Evolutionary conservation across 1,140 invertebrate species (phyloP), one percentile per base, ranked within the genome.

Genomic region (Aphaenogaster ashmeadi): DNA sequence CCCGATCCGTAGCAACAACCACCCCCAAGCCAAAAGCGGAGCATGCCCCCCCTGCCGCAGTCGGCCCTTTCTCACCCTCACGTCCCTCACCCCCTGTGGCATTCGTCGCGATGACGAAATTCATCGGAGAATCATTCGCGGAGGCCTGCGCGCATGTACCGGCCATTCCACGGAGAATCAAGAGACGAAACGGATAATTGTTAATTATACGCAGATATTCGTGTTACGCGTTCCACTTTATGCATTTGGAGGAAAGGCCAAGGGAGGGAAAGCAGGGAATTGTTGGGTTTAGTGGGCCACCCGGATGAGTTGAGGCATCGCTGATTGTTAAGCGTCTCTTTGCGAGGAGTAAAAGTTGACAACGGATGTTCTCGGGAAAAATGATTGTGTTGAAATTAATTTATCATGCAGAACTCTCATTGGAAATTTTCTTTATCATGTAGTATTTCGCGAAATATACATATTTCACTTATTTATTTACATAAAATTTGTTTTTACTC

Each of bases 1-100:
- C 80, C 80, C 69, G 80, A 74, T 84, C 80, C 80, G 80, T 75
- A 60, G 80, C 80, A 84, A 84, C 80, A 84, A 75, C 80, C 80
- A 84, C 54, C 69, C 80, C 80, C 69, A 41, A 44, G 74, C 71
- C 71, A 60, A 74, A 74, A 74, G 69, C 80, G 41, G 80, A 83
- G 41, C 54, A 41, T 81, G 36, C 21, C 67, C 18, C 41, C 33
- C 66, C n/a, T 27, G 4, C 5, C 62, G 60, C 64, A 62, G 60
- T 75, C 33, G 44, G 15, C 41, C 79, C 50, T 58, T 54, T 69
- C 78, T 64, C 77, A 11, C 36, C 38, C 83, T 71, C 21, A 44
- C 41, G n/a, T 38, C 15, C 52, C 18, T 41, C 5, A 27, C 44
- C 38, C 56, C 21, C 50, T 7, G 62, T 52, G 21, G 74, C 54